Evolutionary conservation across 2,888 invertebrate genomes (phyloP).

Genomic region (Leptura quadrifasciata): DNA sequence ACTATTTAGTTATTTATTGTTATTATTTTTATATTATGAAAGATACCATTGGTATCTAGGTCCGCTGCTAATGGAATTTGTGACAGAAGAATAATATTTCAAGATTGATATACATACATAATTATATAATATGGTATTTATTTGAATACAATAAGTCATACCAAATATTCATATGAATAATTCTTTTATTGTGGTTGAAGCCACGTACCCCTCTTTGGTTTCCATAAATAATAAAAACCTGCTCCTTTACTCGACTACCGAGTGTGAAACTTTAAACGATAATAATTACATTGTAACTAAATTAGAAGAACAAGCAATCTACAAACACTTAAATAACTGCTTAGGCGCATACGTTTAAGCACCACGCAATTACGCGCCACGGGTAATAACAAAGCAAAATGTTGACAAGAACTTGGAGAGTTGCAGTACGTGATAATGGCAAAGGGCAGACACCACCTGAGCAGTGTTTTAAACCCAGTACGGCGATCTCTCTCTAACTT

Average conservation of each 20-base stretch:
- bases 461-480: slow-evolving; percentile 31
- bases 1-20: no score
- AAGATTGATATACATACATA: no score
- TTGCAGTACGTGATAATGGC: slow-evolving; percentile 48
- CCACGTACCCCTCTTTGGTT: background rate
- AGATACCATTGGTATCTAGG: no score
- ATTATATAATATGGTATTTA: no score
- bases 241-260: background rate
- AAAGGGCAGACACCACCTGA: slow-evolving; percentile 54
- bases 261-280: slow-evolving; percentile 20
- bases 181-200: no score
- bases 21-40: no score
- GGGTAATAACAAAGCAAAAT: slow-evolving; percentile 24
- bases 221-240: background rate
- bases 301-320: slow-evolving; percentile 34
- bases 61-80: no score
- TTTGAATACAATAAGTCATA: no score
- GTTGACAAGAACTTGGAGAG: slow-evolving; percentile 44
- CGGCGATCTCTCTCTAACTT: slow-evolving; percentile 11
- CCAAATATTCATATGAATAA: no score
- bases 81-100: no score
- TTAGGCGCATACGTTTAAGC: slow-evolving; percentile 13
- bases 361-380: slow-evolving; percentile 23
- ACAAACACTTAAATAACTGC: slow-evolving; percentile 35
- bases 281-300: slow-evolving; percentile 19